Conservation (phyloP, 2,797 vertebrate genomes). For the Orestias chungarensis region DNA sequence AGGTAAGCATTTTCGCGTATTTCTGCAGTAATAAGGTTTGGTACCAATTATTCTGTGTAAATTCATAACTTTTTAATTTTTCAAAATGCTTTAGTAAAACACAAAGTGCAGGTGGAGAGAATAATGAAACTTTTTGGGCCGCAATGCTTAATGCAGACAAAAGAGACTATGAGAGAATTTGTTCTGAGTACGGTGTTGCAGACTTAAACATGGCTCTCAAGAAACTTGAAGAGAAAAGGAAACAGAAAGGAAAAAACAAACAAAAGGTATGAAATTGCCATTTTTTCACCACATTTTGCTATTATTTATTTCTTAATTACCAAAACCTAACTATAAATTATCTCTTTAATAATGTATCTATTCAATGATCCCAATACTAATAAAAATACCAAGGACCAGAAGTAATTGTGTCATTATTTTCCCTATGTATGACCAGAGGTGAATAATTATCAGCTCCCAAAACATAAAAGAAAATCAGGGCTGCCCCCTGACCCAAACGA, state of each 20-base stretch:
- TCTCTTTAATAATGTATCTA: too few relatives aligned
- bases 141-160: slow-evolving; percentile 82
- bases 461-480: background rate
- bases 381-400: slow-evolving; percentile 2
- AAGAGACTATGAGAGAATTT: slow-evolving; percentile 87
- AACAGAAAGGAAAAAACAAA: slow-evolving; percentile 69
- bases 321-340: background rate
- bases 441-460: background rate
- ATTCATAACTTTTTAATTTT: slow-evolving; percentile 3
- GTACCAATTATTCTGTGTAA: background rate
- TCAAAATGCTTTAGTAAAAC: slow-evolving; percentile 43
- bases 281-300: background rate
- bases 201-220: slow-evolving; percentile 83
- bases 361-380: background rate
- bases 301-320: background rate
- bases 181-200: slow-evolving; percentile 80
- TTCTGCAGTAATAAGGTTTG: background rate
- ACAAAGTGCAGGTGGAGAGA: slow-evolving; percentile 43
- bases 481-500: background rate
- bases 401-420: slow-evolving; percentile 4
- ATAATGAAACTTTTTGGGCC: slow-evolving; percentile 81
- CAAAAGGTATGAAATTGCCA: slow-evolving; percentile 71
- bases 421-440: background rate
- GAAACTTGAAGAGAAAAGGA: slow-evolving; percentile 80
- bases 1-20: slow-evolving; percentile 64